phyloP scores from a whole-genome alignment of 2,888 invertebrate genomes.

The Nomada hirtipes region DNA sequence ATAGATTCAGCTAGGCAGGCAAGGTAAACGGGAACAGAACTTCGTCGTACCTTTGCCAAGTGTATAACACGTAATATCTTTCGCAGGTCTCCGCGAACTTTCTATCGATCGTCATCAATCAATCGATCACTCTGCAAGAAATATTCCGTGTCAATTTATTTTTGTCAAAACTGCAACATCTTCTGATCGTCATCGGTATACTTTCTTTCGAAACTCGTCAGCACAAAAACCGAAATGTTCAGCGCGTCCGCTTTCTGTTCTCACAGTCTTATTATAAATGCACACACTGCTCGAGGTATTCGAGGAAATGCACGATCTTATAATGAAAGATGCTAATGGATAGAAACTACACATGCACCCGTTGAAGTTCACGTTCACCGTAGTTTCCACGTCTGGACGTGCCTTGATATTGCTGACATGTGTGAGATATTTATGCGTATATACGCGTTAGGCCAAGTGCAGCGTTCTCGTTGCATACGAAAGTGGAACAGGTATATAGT shows the following conservation, averaged over 20 bases:
- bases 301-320: slow-evolving; percentile 29
- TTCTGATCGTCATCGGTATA: not conserved
- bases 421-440: not conserved
- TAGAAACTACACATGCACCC: slow-evolving; percentile 27
- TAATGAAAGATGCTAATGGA: slow-evolving; percentile 37
- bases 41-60: not conserved
- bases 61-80: too few relatives aligned
- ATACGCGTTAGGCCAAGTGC: slow-evolving; percentile 55
- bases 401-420: not conserved
- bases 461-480: slow-evolving; percentile 65
- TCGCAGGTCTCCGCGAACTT: not conserved
- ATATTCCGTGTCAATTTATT: not conserved
- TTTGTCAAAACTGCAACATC: slow-evolving; percentile 3
- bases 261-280: slow-evolving; percentile 18
- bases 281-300: not conserved
- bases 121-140: not conserved
- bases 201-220: slow-evolving; percentile 8
- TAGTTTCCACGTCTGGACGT: slow-evolving; percentile 29
- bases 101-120: not conserved
- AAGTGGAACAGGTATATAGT: slow-evolving; percentile 68
- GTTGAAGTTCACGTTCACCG: slow-evolving; percentile 6
- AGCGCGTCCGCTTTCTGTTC: slow-evolving; percentile 36
- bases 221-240: slow-evolving; percentile 17
- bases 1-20: not conserved
- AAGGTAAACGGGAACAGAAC: not conserved